Evolutionary conservation across 2,113 vertebrate genomes (phyloP), one percentile per base, ranked within the genome.

Genomic region (Ellobius talpinus): DNA sequence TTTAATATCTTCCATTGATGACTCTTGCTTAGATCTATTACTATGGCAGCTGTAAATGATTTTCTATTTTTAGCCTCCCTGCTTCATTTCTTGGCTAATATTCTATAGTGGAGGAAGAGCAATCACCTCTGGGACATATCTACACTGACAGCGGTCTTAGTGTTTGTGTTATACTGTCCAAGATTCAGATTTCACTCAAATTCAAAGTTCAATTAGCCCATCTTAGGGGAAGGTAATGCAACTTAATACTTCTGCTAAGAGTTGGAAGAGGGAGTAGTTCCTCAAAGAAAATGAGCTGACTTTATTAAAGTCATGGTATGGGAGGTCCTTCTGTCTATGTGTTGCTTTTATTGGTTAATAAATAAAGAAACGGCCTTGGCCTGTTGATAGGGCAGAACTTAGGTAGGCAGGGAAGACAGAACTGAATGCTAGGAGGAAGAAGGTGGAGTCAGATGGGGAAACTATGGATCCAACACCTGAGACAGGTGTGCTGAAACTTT

Each of bases 151-250:
- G 19, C 12, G 68, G 24, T 58, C 24, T 47, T 90, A 31, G 5
- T 90, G 63, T 58, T 82, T 73, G 23, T 11, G 68, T 84, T 82
- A 58, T 2, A 31, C 24, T 36, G 52, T 47, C 52, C 13, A 72
- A 87, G 73, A 91, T 58, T 66, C 74, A 93, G 89, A 88, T 76
- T 74, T 23, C 33, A 94, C 65, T 86, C 36, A 47, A 58, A 82
- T 63, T 94, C n/a, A 74, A 84, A 95, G 12, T 63, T 55, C 42
- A 58, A 0, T 58, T 86, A 45, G 58, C 61, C 72, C 52, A 39
- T 63, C 14, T 63, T 82, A 76, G 55, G 17, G 3, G 13, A 92
- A 65, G 9, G 19, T 39, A 63, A 89, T 31, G 1, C 31, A 89
- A 33, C 29, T 93, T 73, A 66, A 74, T 31, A 86, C 12, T 39